A percentile compares a stretch with the other conserved stretches of the same genome.
phyloP scores from a whole-genome alignment of 2,888 invertebrate species.

The Scotopteryx bipunctaria region DNA sequence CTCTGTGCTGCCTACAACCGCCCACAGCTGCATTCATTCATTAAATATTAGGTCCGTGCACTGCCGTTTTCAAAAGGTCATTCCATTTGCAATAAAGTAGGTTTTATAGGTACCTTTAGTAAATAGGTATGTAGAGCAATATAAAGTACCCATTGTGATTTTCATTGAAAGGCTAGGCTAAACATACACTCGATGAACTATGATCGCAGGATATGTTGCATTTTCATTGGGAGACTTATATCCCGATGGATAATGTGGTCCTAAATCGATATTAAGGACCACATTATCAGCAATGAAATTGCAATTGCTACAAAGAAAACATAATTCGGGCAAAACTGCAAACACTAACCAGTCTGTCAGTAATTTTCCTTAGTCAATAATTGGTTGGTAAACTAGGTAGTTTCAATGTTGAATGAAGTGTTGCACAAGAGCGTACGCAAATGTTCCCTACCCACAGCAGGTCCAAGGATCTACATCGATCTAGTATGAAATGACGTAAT shows the following conservation, averaged over 20 bases:
- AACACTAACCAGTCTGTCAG: neutral
- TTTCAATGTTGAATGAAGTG: conserved; percentile 6
- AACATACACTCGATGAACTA: too few species aligned
- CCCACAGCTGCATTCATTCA: conserved; percentile 26
- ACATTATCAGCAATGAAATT: too few species aligned
- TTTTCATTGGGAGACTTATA: too few species aligned
- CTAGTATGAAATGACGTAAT: conserved; percentile 69
- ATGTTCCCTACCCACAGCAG: conserved; percentile 33
- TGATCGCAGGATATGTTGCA: too few species aligned
- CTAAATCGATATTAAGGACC: too few species aligned
- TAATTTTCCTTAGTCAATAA: neutral
- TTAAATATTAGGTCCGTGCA: conserved; percentile 12
- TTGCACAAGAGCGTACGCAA: conserved; percentile 21
- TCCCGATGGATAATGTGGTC: too few species aligned
- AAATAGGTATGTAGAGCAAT: neutral
- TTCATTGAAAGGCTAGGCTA: too few species aligned
- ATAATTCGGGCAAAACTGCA: too few species aligned
- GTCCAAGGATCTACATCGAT: conserved; percentile 40
- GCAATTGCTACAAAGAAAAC: too few species aligned
- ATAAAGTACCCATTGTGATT: too few species aligned
- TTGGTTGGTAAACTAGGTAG: too few species aligned
- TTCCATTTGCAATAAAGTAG: neutral
- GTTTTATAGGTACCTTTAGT: too few species aligned
- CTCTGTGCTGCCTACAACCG: conserved; percentile 18
- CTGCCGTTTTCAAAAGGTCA: conserved; percentile 20